These are phyloP conservation scores for Boloria euphrosyne DNA, from an alignment of 2,888 invertebrate species.

Conservation along the genomic window DNA sequence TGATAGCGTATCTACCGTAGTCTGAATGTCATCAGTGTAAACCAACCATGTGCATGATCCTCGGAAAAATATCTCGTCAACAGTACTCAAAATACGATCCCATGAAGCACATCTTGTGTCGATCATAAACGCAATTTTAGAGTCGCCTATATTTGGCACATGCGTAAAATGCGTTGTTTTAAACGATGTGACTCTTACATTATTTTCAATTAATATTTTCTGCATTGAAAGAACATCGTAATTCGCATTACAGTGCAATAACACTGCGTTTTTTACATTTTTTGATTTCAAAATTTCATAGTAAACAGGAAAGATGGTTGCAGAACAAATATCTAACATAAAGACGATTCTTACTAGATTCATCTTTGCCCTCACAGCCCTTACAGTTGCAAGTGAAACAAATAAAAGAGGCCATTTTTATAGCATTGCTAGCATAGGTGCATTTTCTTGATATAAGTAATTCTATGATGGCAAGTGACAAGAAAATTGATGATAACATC, in stretches of 20 bases:
- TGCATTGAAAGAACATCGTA: slow-evolving; percentile 45
- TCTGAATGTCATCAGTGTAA: slow-evolving; percentile 50
- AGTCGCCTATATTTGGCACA: slow-evolving; percentile 39
- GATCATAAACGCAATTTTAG: slow-evolving; percentile 57
- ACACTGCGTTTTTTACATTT: slow-evolving; percentile 53
- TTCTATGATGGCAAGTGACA: slow-evolving; percentile 47
- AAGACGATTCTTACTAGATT: slow-evolving; percentile 20
- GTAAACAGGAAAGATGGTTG: slow-evolving; percentile 46
- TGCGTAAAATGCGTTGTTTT: slow-evolving; percentile 34
- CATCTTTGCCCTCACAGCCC: slow-evolving; percentile 21
- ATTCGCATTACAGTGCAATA: slow-evolving; percentile 54
- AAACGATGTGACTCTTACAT: slow-evolving; percentile 46
- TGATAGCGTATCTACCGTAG: slow-evolving; percentile 53
- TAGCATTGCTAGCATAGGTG: too few species aligned
- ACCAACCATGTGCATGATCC: slow-evolving; percentile 66
- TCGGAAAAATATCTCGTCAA: slow-evolving; percentile 46
- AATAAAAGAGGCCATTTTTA: slow-evolving; percentile 32
- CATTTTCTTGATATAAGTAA: neutral
- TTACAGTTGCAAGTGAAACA: neutral
- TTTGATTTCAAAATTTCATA: slow-evolving; percentile 61
- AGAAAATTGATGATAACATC: slow-evolving; percentile 49
- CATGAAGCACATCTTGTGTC: slow-evolving; percentile 60
- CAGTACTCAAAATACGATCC: slow-evolving; percentile 45
- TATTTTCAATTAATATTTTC: slow-evolving; percentile 50
- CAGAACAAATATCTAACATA: slow-evolving; percentile 40